A percentile compares a stretch with the other conserved stretches of the same genome.
Conservation (phyloP, 2,797 vertebrate genomes). For the Gymnocypris eckloni region DNA sequence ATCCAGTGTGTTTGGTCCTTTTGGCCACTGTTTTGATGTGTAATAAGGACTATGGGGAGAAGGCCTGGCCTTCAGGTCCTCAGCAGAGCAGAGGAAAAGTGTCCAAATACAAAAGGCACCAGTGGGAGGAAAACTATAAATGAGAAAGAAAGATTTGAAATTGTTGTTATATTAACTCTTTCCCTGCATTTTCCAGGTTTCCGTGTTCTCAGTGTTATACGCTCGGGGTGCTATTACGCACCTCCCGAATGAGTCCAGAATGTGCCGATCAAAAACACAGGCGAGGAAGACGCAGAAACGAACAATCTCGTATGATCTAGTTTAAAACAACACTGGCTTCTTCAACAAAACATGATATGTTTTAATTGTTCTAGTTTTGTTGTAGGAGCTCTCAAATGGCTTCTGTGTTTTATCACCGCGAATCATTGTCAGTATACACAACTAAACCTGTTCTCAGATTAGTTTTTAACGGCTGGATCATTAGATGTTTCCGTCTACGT, state of each 20-base stretch:
- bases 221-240: too few species aligned
- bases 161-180: neutral
- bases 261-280: too few species aligned
- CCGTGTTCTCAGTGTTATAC: too few species aligned
- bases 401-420: neutral
- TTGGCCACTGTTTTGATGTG: conserved; percentile 24
- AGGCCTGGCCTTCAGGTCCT: conserved; percentile 18
- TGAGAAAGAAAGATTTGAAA: neutral
- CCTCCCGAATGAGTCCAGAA: too few species aligned
- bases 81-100: neutral
- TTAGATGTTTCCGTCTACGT: neutral
- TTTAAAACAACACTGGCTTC: neutral
- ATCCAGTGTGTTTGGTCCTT: conserved; percentile 17
- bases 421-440: too few species aligned
- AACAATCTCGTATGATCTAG: too few species aligned
- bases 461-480: neutral
- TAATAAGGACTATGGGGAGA: conserved; percentile 51
- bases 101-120: neutral
- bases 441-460: neutral
- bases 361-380: neutral
- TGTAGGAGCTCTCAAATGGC: neutral
- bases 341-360: neutral
- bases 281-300: too few species aligned
- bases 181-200: too few species aligned
- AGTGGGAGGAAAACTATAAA: neutral